These are phyloP conservation scores for Cistogaster globosa DNA, from an alignment of 2,888 invertebrate genomes.

Conservation along the genomic window DNA sequence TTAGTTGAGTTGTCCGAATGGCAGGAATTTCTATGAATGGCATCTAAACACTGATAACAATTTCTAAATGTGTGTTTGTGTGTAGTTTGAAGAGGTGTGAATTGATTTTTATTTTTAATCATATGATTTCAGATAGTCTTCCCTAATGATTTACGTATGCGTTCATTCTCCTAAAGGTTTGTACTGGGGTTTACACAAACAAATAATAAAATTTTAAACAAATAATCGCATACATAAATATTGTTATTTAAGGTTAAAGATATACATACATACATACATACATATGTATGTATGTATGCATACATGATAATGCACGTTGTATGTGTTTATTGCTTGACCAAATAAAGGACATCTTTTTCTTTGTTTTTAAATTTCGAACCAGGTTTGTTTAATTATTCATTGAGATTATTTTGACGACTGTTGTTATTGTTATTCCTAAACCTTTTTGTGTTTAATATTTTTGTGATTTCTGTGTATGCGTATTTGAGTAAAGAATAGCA, in stretches of 20 bases:
- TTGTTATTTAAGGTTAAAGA: neutral
- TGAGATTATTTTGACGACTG: no score
- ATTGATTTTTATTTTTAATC: constrained; percentile 55
- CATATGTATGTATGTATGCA: no score
- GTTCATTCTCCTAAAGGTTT: constrained; percentile 23
- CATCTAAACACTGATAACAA: constrained; percentile 21
- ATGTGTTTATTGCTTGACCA: no score
- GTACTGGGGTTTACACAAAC: constrained; percentile 45
- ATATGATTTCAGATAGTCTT: constrained; percentile 30
- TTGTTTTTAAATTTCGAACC: no score
- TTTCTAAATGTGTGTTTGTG: neutral
- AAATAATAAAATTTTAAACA: constrained; percentile 36
- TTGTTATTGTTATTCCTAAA: no score
- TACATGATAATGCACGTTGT: no score
- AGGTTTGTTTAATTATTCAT: no score
- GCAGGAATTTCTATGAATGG: constrained; percentile 5
- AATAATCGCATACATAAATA: neutral
- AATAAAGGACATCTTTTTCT: no score
- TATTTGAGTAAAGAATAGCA: no score
- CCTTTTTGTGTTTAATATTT: no score
- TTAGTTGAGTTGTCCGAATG: neutral
- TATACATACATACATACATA: constrained; percentile 10
- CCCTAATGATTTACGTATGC: constrained; percentile 30
- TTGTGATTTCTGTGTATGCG: no score
- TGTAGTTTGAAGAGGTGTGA: constrained; percentile 64